Evolutionary conservation across 2,888 invertebrate genomes (phyloP), one percentile per base, ranked within the genome.

Genomic region (Lasioglossum morio): DNA sequence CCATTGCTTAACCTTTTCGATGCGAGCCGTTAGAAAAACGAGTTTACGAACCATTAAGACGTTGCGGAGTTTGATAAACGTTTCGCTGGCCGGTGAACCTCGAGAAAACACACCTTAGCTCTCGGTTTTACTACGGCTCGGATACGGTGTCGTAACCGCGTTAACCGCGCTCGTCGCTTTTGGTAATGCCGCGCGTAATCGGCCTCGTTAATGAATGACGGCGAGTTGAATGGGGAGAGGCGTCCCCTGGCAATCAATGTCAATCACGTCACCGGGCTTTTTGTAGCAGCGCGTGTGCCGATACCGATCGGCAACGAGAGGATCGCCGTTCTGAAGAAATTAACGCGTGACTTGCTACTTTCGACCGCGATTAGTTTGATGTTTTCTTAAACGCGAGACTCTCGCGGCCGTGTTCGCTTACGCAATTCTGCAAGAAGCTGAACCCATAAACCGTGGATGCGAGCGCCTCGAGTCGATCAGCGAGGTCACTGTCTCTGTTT

Each of bases 131-230:
- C 27, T 30, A 14, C 63, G 5, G 5, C 30, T 10, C 23, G 76
- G 79, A 72, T 40, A 69, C 82, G 82, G 79, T 82, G 86, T 87
- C 81, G 89, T 77, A 87, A 85, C 78, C 74, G 40, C 80, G 76
- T 74, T 85, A 70, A 79, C 70, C 73, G 77, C 57, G 86, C 81
- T 69, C 75, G 72, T 85, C 82, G 87, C 88, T 87, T 91, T 90
- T 84, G 91, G 89, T 90, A 89, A 85, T 86, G 90, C 85, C 83
- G 82, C 81, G 78, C 82, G 87, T 79, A 77, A 85, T 87, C 81
- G 77, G 72, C 72, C 79, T 86, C 81, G 80, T 84, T 89, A 86
- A 88, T 86, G 88, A 90, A 86, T 79, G 85, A 90, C 90, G 84
- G 77, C 79, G 76, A 79, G 70, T 46, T 57, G 82, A 79, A 81